These are phyloP conservation scores for Microcebus griseorufus DNA, from an alignment of 2,113 vertebrate species.

Conservation along the genomic window DNA sequence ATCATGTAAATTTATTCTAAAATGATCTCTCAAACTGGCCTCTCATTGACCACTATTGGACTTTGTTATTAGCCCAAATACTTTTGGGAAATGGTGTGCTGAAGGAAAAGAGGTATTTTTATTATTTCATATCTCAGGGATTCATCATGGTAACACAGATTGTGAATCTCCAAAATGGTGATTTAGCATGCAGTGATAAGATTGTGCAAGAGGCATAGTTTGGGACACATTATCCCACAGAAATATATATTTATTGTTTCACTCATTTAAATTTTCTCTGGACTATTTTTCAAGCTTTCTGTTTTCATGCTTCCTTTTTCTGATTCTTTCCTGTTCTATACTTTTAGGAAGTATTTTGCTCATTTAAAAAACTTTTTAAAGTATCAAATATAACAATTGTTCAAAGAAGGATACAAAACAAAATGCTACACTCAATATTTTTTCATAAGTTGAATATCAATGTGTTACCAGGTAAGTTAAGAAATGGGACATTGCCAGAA, in stretches of 20 bases:
- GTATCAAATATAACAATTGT: neutral
- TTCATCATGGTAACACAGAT: neutral
- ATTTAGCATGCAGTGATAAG: no score
- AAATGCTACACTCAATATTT: neutral
- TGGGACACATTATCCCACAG: neutral
- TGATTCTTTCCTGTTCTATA: neutral
- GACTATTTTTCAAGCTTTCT: neutral
- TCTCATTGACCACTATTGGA: neutral
- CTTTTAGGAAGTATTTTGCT: neutral
- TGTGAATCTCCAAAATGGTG: neutral
- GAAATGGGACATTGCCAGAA: neutral
- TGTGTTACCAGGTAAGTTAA: neutral
- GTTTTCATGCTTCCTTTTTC: neutral
- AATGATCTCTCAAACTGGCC: neutral
- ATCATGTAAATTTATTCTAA: neutral
- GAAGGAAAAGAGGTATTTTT: neutral
- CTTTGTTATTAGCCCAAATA: neutral
- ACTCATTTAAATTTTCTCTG: neutral
- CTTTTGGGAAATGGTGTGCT: neutral
- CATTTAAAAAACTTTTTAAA: neutral
- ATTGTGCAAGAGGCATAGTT: neutral
- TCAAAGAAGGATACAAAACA: neutral
- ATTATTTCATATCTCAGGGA: neutral
- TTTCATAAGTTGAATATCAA: neutral
- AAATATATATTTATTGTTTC: neutral